Conservation (phyloP, 2,888 invertebrate species). For the Drosophila paramelanica region DNA sequence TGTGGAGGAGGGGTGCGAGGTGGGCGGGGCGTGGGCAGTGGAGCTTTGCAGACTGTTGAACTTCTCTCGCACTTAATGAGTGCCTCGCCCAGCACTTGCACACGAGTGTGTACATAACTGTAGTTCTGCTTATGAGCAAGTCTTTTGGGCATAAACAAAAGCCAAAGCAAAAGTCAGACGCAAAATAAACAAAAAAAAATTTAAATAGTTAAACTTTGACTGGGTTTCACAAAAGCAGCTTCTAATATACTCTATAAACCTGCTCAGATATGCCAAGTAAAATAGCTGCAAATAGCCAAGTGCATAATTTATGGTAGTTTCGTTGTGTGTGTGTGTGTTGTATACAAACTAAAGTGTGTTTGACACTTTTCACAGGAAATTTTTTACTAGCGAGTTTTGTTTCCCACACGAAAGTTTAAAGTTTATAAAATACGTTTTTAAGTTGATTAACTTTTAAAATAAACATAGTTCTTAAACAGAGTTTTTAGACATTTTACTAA, state of each 20-base stretch:
- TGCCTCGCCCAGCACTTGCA: slow-evolving; percentile 31
- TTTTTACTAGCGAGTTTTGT: slow-evolving; percentile 3
- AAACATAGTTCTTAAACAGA: not conserved
- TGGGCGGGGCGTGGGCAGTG: too few species aligned
- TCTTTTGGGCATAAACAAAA: slow-evolving; percentile 31
- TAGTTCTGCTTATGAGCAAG: slow-evolving; percentile 14
- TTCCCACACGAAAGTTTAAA: slow-evolving; percentile 6
- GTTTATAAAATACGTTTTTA: not conserved
- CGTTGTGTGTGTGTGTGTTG: not conserved
- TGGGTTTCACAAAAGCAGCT: slow-evolving; percentile 53
- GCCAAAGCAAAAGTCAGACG: slow-evolving; percentile 52
- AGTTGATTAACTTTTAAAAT: not conserved
- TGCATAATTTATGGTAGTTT: slow-evolving; percentile 13
- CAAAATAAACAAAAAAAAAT: slow-evolving; percentile 26
- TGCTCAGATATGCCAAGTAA: slow-evolving; percentile 55
- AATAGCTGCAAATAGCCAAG: slow-evolving; percentile 42
- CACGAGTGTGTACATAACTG: slow-evolving; percentile 12
- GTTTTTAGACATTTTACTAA: not conserved
- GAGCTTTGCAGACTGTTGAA: slow-evolving; percentile 9
- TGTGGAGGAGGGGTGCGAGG: not conserved
- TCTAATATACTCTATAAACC: slow-evolving; percentile 51
- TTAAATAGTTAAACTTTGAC: slow-evolving; percentile 78
- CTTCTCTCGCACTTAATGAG: slow-evolving; percentile 38
- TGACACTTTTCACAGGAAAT: slow-evolving; percentile 23
- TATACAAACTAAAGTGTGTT: slow-evolving; percentile 13